These are phyloP conservation scores for Pelodytes ibericus DNA, from an alignment of 2,797 vertebrate genomes.

Conservation along the genomic window DNA sequence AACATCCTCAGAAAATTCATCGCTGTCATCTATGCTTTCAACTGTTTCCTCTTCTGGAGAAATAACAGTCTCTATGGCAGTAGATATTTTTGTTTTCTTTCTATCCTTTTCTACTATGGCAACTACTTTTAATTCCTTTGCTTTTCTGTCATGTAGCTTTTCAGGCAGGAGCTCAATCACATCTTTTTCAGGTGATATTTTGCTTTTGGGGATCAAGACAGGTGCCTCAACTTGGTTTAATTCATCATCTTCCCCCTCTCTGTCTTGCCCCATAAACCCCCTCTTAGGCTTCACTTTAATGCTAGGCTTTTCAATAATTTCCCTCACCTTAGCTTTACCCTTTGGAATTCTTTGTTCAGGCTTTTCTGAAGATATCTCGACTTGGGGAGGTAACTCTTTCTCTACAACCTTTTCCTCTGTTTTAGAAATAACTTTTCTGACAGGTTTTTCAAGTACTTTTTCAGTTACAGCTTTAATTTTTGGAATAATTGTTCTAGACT, in stretches of 20 bases:
- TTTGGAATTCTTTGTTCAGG: background rate
- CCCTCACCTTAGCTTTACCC: background rate
- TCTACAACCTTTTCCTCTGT: conserved; percentile 5
- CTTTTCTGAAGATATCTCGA: background rate
- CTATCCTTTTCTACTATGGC: background rate
- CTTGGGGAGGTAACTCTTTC: background rate
- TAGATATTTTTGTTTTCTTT: conserved; percentile 34
- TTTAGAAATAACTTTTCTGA: background rate
- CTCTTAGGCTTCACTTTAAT: background rate
- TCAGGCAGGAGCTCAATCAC: background rate
- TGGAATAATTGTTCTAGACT: background rate
- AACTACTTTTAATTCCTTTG: background rate
- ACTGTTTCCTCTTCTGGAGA: conserved; percentile 51
- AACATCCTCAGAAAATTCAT: background rate
- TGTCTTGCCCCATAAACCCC: background rate
- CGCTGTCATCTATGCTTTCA: background rate
- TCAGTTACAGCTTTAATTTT: background rate
- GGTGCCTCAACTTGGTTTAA: background rate
- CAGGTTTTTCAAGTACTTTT: conserved; percentile 1
- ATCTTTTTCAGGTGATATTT: background rate
- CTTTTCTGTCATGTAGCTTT: background rate
- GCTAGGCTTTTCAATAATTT: background rate
- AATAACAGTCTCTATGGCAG: conserved; percentile 50
- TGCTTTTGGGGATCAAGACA: background rate
- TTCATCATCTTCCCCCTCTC: background rate